phyloP scores from a whole-genome alignment of 1,140 invertebrate species.

The Spodoptera frugiperda region DNA sequence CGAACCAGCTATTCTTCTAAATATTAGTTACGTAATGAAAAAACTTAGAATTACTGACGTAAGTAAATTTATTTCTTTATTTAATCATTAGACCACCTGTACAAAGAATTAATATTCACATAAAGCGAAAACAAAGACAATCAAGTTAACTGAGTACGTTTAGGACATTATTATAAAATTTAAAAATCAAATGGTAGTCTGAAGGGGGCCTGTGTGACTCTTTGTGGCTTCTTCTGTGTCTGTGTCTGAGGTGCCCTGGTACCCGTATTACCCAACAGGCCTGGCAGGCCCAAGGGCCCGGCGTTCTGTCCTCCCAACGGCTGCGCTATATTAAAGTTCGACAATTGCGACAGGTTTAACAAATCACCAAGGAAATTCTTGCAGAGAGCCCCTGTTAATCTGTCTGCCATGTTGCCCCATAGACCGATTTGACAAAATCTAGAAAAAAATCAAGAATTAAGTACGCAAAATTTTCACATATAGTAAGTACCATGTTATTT shows the following conservation, averaged over 20 bases:
- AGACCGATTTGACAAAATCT: conserved; percentile 82
- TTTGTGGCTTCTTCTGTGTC: not conserved
- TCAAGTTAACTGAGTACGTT: not conserved
- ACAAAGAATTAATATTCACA: too few species aligned
- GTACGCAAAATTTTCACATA: not conserved
- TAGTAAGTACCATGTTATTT: not conserved
- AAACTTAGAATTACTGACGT: too few species aligned
- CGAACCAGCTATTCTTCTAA: too few species aligned
- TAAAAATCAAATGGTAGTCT: conserved; percentile 32
- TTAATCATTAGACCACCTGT: too few species aligned
- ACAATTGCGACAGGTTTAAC: conserved; percentile 61
- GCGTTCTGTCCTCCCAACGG: conserved; percentile 1
- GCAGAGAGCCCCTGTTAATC: conserved; percentile 69
- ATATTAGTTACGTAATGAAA: too few species aligned
- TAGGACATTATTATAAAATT: not conserved
- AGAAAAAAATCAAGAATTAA: conserved; percentile 14
- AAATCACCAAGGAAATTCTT: conserved; percentile 69
- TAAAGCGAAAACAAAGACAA: too few species aligned
- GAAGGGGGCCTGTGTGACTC: not conserved
- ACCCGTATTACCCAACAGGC: not conserved
- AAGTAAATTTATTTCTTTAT: too few species aligned
- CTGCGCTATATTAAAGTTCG: not conserved
- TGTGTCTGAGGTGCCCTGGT: conserved; percentile 3
- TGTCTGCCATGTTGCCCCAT: conserved; percentile 78
- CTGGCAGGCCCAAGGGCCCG: not conserved